Percentiles rank a stretch among this genome's conserved stretches.
Conservation (phyloP, 2,888 invertebrate species). For the Eupithecia insigniata region DNA sequence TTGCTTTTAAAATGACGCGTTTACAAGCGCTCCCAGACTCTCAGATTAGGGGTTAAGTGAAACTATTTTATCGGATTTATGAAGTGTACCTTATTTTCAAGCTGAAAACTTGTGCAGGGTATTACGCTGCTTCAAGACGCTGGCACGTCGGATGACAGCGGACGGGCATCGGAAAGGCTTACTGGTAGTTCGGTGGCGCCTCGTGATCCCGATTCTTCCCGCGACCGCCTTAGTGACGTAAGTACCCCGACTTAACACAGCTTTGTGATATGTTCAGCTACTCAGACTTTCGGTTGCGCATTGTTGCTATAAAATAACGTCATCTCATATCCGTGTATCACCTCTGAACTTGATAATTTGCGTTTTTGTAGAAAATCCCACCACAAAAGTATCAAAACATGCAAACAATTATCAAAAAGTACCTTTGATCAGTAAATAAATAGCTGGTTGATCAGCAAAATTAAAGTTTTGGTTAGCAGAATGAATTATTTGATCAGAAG, state of each 20-base stretch:
- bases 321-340: conserved; percentile 17
- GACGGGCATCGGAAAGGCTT: conserved; percentile 91
- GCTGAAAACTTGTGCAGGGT: conserved; percentile 83
- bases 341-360: conserved; percentile 21
- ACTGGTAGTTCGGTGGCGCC: conserved; percentile 90
- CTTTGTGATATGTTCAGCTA: conserved; percentile 36
- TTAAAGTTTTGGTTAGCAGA: too few relatives aligned
- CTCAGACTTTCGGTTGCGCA: conserved; percentile 40
- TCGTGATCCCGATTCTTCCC: conserved; percentile 91
- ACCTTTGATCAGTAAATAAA: too few relatives aligned
- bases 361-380: conserved; percentile 14
- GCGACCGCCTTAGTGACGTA: conserved; percentile 94
- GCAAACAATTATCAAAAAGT: not conserved
- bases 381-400: conserved; percentile 9
- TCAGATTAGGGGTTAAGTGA: conserved; percentile 49
- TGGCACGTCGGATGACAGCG: conserved; percentile 93
- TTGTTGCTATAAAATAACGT: conserved; percentile 25
- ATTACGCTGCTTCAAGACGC: conserved; percentile 90
- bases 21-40: conserved; percentile 58
- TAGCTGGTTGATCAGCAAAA: too few relatives aligned
- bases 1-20: conserved; percentile 67
- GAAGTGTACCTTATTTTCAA: conserved; percentile 55
- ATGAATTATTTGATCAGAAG: too few relatives aligned
- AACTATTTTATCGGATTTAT: conserved; percentile 49
- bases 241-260: conserved; percentile 71